A percentile compares a stretch with the other conserved stretches of the same genome.
Evolutionary conservation across 2,888 invertebrate species (phyloP).

Genomic region (Dolomedes plantarius): DNA sequence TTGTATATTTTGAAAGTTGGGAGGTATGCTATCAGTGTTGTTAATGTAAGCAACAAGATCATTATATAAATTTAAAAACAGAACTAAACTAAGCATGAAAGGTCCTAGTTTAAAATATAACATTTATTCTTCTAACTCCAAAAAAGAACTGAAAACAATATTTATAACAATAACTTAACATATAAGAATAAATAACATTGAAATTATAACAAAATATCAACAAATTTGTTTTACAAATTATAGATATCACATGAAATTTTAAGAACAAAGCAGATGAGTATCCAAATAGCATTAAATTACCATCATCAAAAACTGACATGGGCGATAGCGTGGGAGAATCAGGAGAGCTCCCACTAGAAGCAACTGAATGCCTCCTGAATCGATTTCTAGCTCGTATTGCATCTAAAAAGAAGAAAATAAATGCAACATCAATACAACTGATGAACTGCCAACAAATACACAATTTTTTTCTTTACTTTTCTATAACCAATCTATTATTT

Average conservation of each 20-base stretch:
- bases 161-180: neutral
- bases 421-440: neutral
- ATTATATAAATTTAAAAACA: neutral
- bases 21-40: too few relatives aligned
- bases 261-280: slow-evolving; percentile 4
- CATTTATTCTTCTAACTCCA: neutral
- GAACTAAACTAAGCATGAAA: neutral
- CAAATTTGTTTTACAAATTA: neutral
- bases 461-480: too few relatives aligned
- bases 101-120: neutral
- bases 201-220: neutral
- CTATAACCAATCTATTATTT: too few relatives aligned
- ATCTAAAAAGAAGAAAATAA: slow-evolving; percentile 50
- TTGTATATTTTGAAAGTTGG: too few relatives aligned
- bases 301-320: slow-evolving; percentile 64
- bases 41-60: too few relatives aligned
- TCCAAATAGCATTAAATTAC: slow-evolving; percentile 20
- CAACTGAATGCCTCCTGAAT: slow-evolving; percentile 71
- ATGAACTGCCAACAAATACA: too few relatives aligned
- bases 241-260: neutral
- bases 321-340: slow-evolving; percentile 74
- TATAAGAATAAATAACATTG: too few relatives aligned
- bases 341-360: slow-evolving; percentile 73
- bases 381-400: slow-evolving; percentile 63
- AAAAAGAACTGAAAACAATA: neutral